Percentiles rank a stretch among this genome's conserved stretches.
These are phyloP conservation scores for Myotis vivesi DNA, from an alignment of 2,797 vertebrate species.

Conservation along the genomic window DNA sequence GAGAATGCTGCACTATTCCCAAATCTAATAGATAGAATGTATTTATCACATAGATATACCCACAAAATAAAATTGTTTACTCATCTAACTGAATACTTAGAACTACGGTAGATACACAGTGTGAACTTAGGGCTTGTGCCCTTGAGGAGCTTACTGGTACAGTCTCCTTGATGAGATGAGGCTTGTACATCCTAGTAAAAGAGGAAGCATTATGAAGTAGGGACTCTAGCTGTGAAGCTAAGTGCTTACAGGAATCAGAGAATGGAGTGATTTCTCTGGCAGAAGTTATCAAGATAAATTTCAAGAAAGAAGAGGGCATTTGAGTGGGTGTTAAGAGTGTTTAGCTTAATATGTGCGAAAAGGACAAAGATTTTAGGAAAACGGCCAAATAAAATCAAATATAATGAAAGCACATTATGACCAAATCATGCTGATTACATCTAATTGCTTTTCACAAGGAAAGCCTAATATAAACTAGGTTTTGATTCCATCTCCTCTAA, in stretches of 20 bases:
- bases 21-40: neutral
- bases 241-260: neutral
- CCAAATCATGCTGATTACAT: constrained; percentile 56
- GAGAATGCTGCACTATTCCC: neutral
- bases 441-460: constrained; percentile 55
- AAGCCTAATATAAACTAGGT: constrained; percentile 29
- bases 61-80: neutral
- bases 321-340: neutral
- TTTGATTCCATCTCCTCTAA: constrained; percentile 35
- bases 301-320: neutral
- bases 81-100: neutral
- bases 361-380: constrained; percentile 56
- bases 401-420: constrained; percentile 63
- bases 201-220: neutral
- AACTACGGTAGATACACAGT: neutral
- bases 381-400: constrained; percentile 60
- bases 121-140: neutral
- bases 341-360: constrained; percentile 52
- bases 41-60: neutral
- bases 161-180: neutral
- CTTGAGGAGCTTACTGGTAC: neutral
- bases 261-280: neutral
- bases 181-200: neutral
- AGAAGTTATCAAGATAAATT: constrained; percentile 38
- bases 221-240: neutral